Conservation (phyloP, 2,113 vertebrate species). For the Urocynchramus pylzowi region DNA sequence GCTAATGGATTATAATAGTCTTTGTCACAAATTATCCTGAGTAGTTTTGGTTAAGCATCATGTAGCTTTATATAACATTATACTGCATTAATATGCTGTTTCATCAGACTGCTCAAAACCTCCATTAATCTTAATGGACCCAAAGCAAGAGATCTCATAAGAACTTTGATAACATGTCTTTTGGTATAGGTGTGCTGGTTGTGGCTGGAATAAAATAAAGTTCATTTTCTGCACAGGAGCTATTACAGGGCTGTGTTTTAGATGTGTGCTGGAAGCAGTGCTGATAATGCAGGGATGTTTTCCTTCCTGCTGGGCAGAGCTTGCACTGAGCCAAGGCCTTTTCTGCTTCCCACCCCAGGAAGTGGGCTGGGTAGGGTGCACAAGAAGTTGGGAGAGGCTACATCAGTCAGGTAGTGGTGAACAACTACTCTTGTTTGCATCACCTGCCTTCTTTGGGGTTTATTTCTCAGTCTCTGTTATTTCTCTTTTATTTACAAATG, state of each 20-base stretch:
- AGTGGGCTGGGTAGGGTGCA: accelerated
- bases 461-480: background rate
- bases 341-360: background rate
- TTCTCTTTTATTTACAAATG: background rate
- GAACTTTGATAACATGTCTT: background rate
- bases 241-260: accelerated
- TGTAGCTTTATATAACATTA: background rate
- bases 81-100: background rate
- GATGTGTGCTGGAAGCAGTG: background rate
- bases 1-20: background rate
- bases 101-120: background rate
- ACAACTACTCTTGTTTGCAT: background rate
- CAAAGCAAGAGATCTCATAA: background rate
- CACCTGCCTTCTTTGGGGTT: background rate
- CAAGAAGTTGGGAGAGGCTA: background rate
- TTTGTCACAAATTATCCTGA: background rate
- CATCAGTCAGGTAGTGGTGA: background rate
- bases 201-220: background rate
- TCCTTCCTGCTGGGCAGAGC: background rate
- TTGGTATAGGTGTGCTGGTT: background rate
- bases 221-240: background rate
- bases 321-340: background rate
- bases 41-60: background rate
- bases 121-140: background rate
- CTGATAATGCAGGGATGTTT: background rate